Conservation (phyloP, 2,888 invertebrate species). For the Hipparchia sbordonii region DNA sequence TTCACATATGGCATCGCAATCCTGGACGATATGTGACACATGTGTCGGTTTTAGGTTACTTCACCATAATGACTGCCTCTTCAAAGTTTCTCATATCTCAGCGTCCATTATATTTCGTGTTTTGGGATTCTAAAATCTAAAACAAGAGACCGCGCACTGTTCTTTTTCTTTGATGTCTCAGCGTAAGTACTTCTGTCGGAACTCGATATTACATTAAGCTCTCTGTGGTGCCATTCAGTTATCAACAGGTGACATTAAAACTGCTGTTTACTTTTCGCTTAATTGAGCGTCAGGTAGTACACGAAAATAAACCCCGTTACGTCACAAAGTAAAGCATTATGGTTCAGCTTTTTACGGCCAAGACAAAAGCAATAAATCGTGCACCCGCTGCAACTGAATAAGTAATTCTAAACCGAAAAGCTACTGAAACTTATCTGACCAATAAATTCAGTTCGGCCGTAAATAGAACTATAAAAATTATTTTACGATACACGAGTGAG, state of each 20-base stretch:
- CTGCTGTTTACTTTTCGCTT: slow-evolving; percentile 47
- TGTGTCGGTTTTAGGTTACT: slow-evolving; percentile 80
- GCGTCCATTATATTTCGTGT: slow-evolving; percentile 64
- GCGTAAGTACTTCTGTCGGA: slow-evolving; percentile 59
- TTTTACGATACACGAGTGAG: slow-evolving; percentile 74
- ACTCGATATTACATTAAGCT: slow-evolving; percentile 56
- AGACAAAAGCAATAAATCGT: slow-evolving; percentile 62
- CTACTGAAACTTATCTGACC: slow-evolving; percentile 76
- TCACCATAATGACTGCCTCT: slow-evolving; percentile 76
- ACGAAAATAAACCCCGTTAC: slow-evolving; percentile 40
- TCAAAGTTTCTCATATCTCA: slow-evolving; percentile 73
- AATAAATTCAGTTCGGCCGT: slow-evolving; percentile 72
- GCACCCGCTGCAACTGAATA: slow-evolving; percentile 47
- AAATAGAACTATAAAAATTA: slow-evolving; percentile 81
- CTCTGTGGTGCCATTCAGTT: slow-evolving; percentile 46
- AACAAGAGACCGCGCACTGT: slow-evolving; percentile 62
- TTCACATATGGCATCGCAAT: slow-evolving; percentile 82
- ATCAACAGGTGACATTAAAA: slow-evolving; percentile 64
- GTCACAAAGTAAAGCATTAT: slow-evolving; percentile 40
- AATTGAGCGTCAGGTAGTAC: slow-evolving; percentile 47
- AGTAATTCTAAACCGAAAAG: slow-evolving; percentile 67
- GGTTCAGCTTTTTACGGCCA: slow-evolving; percentile 44
- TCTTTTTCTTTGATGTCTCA: slow-evolving; percentile 68
- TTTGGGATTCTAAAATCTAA: slow-evolving; percentile 62
- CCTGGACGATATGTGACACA: slow-evolving; percentile 82